phyloP scores from a whole-genome alignment of 2,797 vertebrate species.

The Buphagus erythrorhynchus region DNA sequence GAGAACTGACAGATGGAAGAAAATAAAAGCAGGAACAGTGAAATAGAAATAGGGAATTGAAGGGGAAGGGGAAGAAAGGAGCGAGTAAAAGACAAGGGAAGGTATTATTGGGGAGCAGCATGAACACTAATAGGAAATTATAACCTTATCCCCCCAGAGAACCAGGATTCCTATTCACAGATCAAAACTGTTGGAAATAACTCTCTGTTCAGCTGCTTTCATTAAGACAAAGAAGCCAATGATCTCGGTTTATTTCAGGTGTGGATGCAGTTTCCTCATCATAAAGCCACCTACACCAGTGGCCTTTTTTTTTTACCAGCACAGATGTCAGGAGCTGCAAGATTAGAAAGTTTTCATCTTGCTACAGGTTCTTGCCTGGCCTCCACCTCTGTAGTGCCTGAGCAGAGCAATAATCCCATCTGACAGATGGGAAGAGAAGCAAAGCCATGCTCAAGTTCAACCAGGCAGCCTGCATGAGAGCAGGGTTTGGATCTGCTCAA shows the following conservation, averaged over 20 bases:
- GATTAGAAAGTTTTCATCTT: background rate
- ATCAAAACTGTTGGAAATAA: background rate
- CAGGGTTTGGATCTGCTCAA: background rate
- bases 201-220: background rate
- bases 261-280: background rate
- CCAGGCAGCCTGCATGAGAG: background rate
- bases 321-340: background rate
- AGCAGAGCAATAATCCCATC: background rate
- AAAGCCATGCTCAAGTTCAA: rapidly evolving
- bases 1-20: background rate
- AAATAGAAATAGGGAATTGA: background rate
- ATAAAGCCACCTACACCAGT: background rate
- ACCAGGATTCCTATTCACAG: background rate
- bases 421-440: background rate
- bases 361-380: background rate
- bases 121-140: background rate
- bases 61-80: background rate
- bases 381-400: background rate
- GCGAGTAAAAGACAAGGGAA: background rate
- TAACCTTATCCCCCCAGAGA: background rate
- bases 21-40: background rate
- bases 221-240: background rate
- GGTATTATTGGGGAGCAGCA: background rate
- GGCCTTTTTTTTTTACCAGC: background rate
- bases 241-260: background rate